Evolutionary conservation across 2,113 vertebrate genomes (phyloP), one percentile per base, ranked within the genome.

Genomic region (Blennius ocellaris): DNA sequence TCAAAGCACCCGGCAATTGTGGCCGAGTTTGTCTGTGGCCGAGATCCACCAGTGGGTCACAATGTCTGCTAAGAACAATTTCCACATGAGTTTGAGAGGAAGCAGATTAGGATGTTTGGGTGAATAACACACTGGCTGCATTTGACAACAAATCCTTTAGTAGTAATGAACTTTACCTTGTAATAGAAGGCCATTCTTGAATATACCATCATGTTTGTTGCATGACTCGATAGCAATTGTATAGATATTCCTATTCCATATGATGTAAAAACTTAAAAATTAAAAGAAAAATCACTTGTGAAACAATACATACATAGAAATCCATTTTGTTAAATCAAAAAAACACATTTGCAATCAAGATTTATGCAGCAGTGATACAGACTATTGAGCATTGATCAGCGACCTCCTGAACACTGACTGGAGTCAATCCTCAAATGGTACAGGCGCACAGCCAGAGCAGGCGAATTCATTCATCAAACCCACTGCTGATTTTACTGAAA

Each of bases 71-170:
- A 36, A 73, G 85, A 73, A 63, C 47, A 15, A 57, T 66, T 73
- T 81, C 76, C 47, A 30, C 36, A 54, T 0, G 11, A 76, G 68
- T 63, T 15, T 49, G 57, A 76, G 48, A 41, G 38, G 49, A 62
- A 79, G 71, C 37, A 14, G 30, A 55, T 62, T 5, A 17, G 50
- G 39, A 62, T 82, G 79, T 84, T 86, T 86, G 12, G 60, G 67
- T 73, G 53, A 75, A 57, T 50, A 59, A 3, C 54, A 47, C 62
- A 40, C 16, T 9, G 63, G 50, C 71, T 62, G 52, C 38, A 50
- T 68, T 80, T 47, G 48, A 11, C 55, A 80, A 69, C 45, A 6
- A 14, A 64, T 56, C 62, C 45, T 61, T 41, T 38, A 3, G 47
- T 36, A 40, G 49, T 54, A 56, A 61, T 38, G 30, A 11, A 30